These are phyloP conservation scores for Tricholauxania praeusta DNA, from an alignment of 2,888 invertebrate genomes.

Conservation along the genomic window DNA sequence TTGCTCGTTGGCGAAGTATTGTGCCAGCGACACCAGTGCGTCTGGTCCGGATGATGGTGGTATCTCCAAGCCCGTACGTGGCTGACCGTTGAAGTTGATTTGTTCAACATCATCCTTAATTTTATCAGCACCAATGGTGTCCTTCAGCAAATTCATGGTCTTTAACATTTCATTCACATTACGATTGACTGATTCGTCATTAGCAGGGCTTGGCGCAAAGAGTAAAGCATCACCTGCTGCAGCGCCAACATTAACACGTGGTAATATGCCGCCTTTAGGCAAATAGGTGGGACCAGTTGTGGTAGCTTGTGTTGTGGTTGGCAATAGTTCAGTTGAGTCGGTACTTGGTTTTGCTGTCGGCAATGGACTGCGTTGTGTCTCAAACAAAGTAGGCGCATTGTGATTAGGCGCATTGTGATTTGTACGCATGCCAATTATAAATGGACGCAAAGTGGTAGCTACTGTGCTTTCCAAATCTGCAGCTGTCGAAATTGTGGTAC, in stretches of 20 bases:
- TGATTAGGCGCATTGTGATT: constrained; percentile 54
- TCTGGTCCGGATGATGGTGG: constrained; percentile 83
- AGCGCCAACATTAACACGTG: constrained; percentile 25
- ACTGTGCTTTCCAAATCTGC: constrained; percentile 34
- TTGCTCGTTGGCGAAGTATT: constrained; percentile 77
- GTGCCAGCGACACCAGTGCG: constrained; percentile 81
- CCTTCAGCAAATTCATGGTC: constrained; percentile 74
- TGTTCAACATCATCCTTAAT: constrained; percentile 61
- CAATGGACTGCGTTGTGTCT: constrained; percentile 42
- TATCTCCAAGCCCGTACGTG: constrained; percentile 75
- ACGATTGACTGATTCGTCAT: constrained; percentile 70
- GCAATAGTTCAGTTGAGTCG: constrained; percentile 48
- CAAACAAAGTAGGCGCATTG: constrained; percentile 43
- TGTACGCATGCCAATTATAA: constrained; percentile 56
- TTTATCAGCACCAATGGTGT: constrained; percentile 68
- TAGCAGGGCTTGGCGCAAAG: constrained; percentile 56
- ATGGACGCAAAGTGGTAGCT: constrained; percentile 54
- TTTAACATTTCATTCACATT: constrained; percentile 78
- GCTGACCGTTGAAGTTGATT: constrained; percentile 69
- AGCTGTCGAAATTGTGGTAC: constrained; percentile 27
- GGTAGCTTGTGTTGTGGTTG: constrained; percentile 51
- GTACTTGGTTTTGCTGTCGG: constrained; percentile 48
- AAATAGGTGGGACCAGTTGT: constrained; percentile 63
- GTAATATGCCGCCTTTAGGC: constrained; percentile 51
- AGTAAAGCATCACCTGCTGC: constrained; percentile 55